Percentiles rank a stretch among this genome's conserved stretches.
Evolutionary conservation across 2,797 vertebrate species (phyloP).

Genomic region (Centropyge bicolor): DNA sequence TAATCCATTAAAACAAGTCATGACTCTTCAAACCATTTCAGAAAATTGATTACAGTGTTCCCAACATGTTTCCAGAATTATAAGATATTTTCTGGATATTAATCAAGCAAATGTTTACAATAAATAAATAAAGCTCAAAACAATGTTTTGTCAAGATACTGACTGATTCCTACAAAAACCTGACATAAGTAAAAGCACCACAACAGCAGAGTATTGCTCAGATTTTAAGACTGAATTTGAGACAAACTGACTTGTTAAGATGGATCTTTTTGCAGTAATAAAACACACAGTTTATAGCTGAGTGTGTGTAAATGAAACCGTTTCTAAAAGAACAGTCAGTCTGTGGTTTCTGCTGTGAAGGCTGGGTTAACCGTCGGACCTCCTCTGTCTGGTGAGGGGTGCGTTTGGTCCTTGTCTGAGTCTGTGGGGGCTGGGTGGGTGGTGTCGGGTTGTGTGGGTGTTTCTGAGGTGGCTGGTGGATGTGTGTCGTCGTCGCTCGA

Average conservation of each 20-base stretch:
- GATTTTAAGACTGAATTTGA: conserved; percentile 7
- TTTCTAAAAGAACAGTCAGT: conserved; percentile 16
- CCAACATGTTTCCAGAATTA: background rate
- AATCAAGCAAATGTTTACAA: background rate
- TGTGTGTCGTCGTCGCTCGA: background rate
- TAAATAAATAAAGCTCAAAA: background rate
- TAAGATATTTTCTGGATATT: background rate
- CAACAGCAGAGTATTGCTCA: background rate
- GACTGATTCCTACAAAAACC: background rate
- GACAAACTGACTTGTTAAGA: background rate
- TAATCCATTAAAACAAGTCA: background rate
- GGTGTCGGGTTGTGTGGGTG: conserved; percentile 23
- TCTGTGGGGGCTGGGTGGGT: conserved; percentile 25
- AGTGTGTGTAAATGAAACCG: background rate
- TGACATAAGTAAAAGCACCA: background rate
- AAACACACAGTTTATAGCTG: background rate
- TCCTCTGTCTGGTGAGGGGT: conserved; percentile 2
- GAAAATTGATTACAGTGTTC: background rate
- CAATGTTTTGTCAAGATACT: background rate
- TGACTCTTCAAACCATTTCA: background rate
- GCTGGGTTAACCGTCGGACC: background rate
- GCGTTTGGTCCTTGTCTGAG: conserved; percentile 39
- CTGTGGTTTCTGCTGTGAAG: conserved; percentile 21
- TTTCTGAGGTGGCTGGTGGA: background rate
- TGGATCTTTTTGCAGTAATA: conserved; percentile 1